phyloP scores from a whole-genome alignment of 2,113 vertebrate species.

The Aspiorhynchus laticeps region DNA sequence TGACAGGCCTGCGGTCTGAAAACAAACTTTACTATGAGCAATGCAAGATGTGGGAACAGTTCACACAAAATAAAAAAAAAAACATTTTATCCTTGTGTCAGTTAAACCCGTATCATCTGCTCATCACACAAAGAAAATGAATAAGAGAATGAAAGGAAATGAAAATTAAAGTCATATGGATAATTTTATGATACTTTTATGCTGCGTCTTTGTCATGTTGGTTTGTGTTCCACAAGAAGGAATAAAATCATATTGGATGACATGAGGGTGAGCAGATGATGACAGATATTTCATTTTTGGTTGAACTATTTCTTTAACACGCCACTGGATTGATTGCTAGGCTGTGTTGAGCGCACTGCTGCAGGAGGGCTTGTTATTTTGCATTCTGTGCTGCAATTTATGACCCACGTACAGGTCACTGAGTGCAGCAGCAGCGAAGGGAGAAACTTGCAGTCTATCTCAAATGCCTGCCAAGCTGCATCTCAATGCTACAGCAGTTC shows the following conservation, averaged over 20 bases:
- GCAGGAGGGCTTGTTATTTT: background rate
- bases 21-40: background rate
- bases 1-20: conserved; percentile 4
- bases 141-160: background rate
- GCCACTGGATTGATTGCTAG: background rate
- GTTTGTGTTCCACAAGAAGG: background rate
- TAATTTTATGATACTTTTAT: background rate
- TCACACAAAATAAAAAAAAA: background rate
- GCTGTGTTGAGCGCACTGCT: background rate
- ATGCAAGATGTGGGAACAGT: background rate
- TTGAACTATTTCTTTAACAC: background rate
- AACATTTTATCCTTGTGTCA: background rate
- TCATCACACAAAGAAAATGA: background rate
- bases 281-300: conserved; percentile 26
- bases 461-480: conserved; percentile 25
- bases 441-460: conserved; percentile 32
- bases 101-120: background rate
- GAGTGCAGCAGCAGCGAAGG: conserved; percentile 32
- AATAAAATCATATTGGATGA: background rate
- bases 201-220: background rate
- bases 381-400: conserved; percentile 22
- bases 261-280: background rate
- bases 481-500: background rate
- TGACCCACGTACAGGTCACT: conserved; percentile 25
- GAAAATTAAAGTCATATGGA: background rate